Base-by-base conservation (phyloP, 2,113 vertebrate genomes). In the Piaya cayana region DNA sequence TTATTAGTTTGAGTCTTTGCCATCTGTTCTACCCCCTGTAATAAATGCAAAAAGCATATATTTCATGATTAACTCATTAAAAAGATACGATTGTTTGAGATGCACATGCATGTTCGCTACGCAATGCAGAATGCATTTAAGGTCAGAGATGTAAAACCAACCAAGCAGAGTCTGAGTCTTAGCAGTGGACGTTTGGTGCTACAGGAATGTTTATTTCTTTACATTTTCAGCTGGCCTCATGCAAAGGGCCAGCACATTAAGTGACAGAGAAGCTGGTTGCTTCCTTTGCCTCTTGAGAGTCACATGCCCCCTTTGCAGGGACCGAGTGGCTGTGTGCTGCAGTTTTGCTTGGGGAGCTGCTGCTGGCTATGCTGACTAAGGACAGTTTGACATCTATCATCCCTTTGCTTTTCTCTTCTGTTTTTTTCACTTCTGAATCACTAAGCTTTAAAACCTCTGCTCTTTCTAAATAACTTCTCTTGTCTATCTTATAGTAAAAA, bases 61-160 rank as follows among this genome's bases (percentile, higher is more conserved):
- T 86, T 95, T 93, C 76, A 84, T 87, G 96, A 86, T 94, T 95
- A 83, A 75, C 86, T 95, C 82, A 93, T 97, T 95, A 90, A 80
- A 83, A 96, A 92, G 60, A n/a, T 45, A 93, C 82, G 92, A 95
- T 91, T 56, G 93, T 96, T 93, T 88, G 92, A 85, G 72, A 94
- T 92, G 87, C 86, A 92, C 55, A 2, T 9, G 4, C 93, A 92
- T 85, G 80, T 72, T 93, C 91, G 60, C 81, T 45, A 3, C 77
- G 27, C 90, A 47, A 3, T 37, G 47, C 52, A 56, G 43, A 45
- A 27, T 6, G n/a, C 5, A 0, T n/a, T 53, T 52, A 15, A 88
- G 77, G 81, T 91, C 74, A 80, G 79, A 15, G 56, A 42, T 10
- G n/a, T 5, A 6, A 65, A 91, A 13, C 63, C 43, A 26, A 1